Conservation (phyloP, 2,888 invertebrate species). For the Caenorhabditis becei region DNA sequence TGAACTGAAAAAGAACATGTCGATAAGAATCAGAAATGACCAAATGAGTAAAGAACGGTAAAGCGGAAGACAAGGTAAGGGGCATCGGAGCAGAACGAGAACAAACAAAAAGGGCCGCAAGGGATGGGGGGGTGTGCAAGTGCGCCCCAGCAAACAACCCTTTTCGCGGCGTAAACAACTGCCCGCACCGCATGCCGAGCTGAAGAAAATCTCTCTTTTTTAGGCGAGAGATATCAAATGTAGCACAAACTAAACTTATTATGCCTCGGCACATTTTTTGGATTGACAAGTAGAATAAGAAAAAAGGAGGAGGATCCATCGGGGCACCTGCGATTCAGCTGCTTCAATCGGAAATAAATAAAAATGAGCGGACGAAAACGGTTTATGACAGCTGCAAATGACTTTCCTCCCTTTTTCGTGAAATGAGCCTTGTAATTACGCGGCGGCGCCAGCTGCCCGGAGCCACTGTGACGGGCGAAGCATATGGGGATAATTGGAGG, state of each 20-base stretch:
- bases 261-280: too few relatives aligned
- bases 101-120: constrained; percentile 22
- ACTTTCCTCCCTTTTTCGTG: not conserved
- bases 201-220: not conserved
- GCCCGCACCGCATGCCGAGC: not conserved
- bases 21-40: constrained; percentile 1
- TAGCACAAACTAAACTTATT: too few relatives aligned
- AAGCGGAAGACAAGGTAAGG: not conserved
- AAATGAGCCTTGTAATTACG: not conserved
- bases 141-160: constrained; percentile 21
- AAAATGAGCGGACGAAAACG: not conserved
- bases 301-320: too few relatives aligned
- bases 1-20: constrained; percentile 1
- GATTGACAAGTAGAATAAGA: too few relatives aligned
- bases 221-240: not conserved
- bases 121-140: constrained; percentile 16
- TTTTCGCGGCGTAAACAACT: constrained; percentile 24
- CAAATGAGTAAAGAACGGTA: constrained; percentile 18
- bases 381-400: not conserved
- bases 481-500: not conserved
- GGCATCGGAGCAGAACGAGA: constrained; percentile 16
- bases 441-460: not conserved
- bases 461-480: not conserved
- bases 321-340: not conserved
- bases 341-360: too few relatives aligned